A percentile compares a stretch with the other conserved stretches of the same genome.
These are phyloP conservation scores for Pycnonotus jocosus DNA, from an alignment of 2,113 vertebrate species.

Conservation along the genomic window DNA sequence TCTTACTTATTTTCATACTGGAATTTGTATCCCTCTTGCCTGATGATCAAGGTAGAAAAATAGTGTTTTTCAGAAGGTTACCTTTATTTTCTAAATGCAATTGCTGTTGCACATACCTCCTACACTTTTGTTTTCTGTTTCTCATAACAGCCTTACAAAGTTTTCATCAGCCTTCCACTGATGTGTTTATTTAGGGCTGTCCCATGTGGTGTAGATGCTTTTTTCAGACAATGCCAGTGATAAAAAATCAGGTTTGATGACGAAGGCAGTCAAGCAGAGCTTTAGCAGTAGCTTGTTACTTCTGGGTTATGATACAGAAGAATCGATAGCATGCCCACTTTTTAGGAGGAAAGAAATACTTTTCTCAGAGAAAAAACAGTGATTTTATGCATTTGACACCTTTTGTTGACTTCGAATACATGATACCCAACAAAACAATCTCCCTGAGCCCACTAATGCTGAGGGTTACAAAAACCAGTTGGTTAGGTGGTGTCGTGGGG, in stretches of 20 bases:
- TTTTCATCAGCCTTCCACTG: neutral
- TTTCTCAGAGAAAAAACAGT: neutral
- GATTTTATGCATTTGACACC: neutral
- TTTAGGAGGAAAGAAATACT: neutral
- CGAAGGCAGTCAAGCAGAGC: neutral
- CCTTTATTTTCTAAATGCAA: neutral
- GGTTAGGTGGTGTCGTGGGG: neutral
- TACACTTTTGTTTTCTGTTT: neutral
- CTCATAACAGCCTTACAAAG: neutral
- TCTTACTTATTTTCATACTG: too few relatives aligned
- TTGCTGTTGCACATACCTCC: neutral
- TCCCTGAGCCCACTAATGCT: neutral
- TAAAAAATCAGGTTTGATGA: neutral
- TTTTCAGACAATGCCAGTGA: neutral
- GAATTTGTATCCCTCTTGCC: neutral
- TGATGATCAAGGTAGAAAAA: neutral
- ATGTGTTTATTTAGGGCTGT: neutral
- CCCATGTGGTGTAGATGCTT: neutral
- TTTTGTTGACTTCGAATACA: neutral
- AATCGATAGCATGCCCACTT: neutral
- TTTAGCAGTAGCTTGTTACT: neutral
- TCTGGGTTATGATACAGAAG: neutral
- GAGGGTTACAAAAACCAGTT: neutral
- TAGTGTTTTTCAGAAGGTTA: neutral
- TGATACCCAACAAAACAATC: neutral